These are phyloP conservation scores for Buphagus erythrorhynchus DNA, from an alignment of 2,797 vertebrate genomes.

Conservation along the genomic window DNA sequence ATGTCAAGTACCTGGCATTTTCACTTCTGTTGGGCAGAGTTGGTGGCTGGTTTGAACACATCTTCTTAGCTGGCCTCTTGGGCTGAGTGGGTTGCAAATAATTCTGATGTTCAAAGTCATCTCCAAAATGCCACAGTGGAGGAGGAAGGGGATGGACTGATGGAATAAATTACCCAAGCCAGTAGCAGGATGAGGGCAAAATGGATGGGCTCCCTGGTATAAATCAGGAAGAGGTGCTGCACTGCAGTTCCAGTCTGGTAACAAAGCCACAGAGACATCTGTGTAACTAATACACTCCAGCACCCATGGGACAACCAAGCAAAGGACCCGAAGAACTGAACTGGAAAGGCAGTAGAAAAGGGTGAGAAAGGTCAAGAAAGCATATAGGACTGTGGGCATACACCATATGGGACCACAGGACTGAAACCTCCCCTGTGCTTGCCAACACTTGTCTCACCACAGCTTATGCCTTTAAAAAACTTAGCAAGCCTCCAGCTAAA, in stretches of 20 bases:
- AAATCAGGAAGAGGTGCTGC: neutral
- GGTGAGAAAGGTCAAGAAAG: neutral
- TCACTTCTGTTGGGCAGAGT: neutral
- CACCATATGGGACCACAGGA: neutral
- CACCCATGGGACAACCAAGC: neutral
- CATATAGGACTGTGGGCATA: neutral
- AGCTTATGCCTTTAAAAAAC: neutral
- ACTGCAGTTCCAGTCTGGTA: neutral
- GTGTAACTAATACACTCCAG: neutral
- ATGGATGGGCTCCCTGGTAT: neutral
- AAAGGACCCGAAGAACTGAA: neutral
- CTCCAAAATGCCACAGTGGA: neutral
- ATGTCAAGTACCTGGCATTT: neutral
- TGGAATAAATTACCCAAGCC: neutral
- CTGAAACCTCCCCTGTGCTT: neutral
- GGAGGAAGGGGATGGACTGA: neutral
- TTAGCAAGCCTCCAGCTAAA: neutral
- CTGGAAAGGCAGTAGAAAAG: neutral
- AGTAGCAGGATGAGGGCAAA: neutral
- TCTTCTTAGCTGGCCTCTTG: neutral
- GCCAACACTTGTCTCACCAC: accelerated
- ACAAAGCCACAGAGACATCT: neutral
- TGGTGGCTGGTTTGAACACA: neutral
- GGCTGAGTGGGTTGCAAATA: neutral
- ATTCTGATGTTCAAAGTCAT: neutral